These are phyloP conservation scores for Spinus pinus DNA, from an alignment of 2,797 vertebrate species.

Conservation along the genomic window DNA sequence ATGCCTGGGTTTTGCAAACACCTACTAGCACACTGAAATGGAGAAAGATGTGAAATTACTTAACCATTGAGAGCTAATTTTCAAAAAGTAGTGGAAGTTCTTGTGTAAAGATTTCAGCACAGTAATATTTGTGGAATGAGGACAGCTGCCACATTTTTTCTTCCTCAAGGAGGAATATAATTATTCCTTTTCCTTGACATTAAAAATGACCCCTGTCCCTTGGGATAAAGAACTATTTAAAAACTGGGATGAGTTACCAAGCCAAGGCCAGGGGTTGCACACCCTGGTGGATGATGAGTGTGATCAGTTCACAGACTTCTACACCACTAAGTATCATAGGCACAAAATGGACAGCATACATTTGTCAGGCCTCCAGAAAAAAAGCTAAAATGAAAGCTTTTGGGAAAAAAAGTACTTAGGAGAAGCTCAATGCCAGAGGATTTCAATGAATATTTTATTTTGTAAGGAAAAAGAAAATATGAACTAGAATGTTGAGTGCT, in stretches of 20 bases:
- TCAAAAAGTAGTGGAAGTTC: not conserved
- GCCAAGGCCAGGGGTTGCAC: rapidly evolving
- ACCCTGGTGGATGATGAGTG: not conserved
- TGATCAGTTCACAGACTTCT: not conserved
- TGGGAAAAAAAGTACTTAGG: not conserved
- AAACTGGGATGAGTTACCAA: not conserved
- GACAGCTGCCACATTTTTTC: rapidly evolving
- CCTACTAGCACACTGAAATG: not conserved
- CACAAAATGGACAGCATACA: not conserved
- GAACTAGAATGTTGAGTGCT: not conserved
- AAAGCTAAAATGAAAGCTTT: not conserved
- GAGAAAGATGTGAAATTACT: not conserved
- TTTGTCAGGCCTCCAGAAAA: not conserved
- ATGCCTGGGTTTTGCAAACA: not conserved
- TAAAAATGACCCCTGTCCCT: not conserved
- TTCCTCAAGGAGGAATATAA: not conserved
- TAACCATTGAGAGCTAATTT: not conserved
- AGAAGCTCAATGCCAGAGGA: not conserved
- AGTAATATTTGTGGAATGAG: not conserved
- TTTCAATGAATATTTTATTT: not conserved
- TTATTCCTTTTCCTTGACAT: not conserved
- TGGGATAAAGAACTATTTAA: not conserved
- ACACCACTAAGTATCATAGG: not conserved
- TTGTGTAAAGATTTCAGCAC: not conserved
- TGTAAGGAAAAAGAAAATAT: not conserved